These are phyloP conservation scores for Gymnopithys bicolor DNA, from an alignment of 2,797 vertebrate genomes.

Conservation along the genomic window DNA sequence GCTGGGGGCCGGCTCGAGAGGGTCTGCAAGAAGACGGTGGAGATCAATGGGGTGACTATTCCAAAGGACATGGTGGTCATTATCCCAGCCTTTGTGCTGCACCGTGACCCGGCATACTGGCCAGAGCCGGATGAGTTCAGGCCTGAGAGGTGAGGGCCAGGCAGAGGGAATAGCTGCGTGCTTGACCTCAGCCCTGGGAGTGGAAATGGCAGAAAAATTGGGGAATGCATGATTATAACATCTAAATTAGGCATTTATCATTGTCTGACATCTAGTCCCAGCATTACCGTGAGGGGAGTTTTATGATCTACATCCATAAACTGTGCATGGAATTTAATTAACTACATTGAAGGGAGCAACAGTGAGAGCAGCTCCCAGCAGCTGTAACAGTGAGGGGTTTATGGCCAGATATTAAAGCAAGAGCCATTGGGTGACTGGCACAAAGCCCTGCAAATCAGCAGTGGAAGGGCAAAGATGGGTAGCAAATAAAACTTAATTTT, in stretches of 20 bases:
- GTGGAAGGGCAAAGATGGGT: conserved; percentile 55
- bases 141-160: conserved; percentile 79
- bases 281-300: conserved; percentile 55
- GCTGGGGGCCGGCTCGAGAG: conserved; percentile 64
- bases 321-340: conserved; percentile 74
- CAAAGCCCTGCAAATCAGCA: conserved; percentile 45
- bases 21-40: conserved; percentile 78
- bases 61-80: conserved; percentile 69
- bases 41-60: conserved; percentile 76
- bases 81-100: conserved; percentile 76
- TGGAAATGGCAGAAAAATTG: not conserved
- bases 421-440: conserved; percentile 61
- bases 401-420: conserved; percentile 68
- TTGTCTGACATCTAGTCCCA: conserved; percentile 58
- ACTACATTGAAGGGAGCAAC: conserved; percentile 52
- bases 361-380: conserved; percentile 56
- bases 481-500: conserved; percentile 73
- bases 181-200: not conserved
- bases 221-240: conserved; percentile 13
- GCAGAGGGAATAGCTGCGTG: not conserved
- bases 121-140: conserved; percentile 78
- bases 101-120: conserved; percentile 74
- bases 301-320: conserved; percentile 70
- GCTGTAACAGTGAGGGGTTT: conserved; percentile 72
- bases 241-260: conserved; percentile 53